phyloP scores from a whole-genome alignment of 2,113 vertebrate species.

The Carlito syrichta region DNA sequence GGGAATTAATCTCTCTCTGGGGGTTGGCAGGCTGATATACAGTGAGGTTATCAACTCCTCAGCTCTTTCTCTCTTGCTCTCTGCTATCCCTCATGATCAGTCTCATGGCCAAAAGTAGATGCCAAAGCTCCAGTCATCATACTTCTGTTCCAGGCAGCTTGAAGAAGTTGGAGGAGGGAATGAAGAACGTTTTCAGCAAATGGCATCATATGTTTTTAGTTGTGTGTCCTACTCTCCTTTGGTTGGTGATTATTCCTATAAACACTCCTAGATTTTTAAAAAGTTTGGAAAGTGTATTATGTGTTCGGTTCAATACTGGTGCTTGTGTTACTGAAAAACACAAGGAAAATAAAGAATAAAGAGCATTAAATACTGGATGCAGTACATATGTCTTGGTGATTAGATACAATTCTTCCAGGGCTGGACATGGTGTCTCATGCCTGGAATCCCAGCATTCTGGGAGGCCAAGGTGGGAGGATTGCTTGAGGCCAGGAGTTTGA shows the following conservation, averaged over 20 bases:
- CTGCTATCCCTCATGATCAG: fast-evolving
- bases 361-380: background rate
- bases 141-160: background rate
- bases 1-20: background rate
- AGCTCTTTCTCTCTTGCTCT: background rate
- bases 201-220: fast-evolving
- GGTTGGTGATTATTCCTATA: background rate
- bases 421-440: no score
- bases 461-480: no score
- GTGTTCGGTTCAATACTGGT: background rate
- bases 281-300: background rate
- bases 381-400: background rate
- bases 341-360: background rate
- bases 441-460: no score
- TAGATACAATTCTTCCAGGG: background rate
- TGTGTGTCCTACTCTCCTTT: fast-evolving
- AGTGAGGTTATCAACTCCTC: no score
- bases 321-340: background rate
- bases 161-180: background rate
- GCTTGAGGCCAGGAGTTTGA: no score
- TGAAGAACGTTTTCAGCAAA: background rate
- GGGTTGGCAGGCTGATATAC: background rate
- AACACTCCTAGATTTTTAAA: background rate
- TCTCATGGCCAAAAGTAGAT: background rate
- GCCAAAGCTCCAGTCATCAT: background rate